A percentile compares a stretch with the other conserved stretches of the same genome.
These are phyloP conservation scores for Rhyzopertha dominica DNA, from an alignment of 1,140 invertebrate species.

Conservation along the genomic window DNA sequence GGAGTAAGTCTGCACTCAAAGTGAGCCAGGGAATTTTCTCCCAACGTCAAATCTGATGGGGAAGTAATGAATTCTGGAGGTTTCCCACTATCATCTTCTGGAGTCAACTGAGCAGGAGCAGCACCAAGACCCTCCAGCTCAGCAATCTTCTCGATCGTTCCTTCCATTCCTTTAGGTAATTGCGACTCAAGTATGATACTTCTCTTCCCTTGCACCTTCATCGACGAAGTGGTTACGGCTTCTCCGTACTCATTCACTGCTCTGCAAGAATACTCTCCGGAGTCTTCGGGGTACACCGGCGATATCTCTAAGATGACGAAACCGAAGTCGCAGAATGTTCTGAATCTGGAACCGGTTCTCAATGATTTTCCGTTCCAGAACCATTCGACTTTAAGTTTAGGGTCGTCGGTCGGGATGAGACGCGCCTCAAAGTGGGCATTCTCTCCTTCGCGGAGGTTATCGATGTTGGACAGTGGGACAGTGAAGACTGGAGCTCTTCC, in stretches of 20 bases:
- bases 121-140: slow-evolving; percentile 82
- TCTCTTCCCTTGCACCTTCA: slow-evolving; percentile 87
- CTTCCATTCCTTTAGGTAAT: slow-evolving; percentile 86
- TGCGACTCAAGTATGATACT: slow-evolving; percentile 90
- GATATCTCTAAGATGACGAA: slow-evolving; percentile 92
- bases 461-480: slow-evolving; percentile 80
- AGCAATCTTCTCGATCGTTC: slow-evolving; percentile 88
- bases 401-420: slow-evolving; percentile 88
- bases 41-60: slow-evolving; percentile 75
- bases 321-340: slow-evolving; percentile 93
- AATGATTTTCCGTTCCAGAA: slow-evolving; percentile 90
- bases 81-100: slow-evolving; percentile 80
- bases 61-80: slow-evolving; percentile 90
- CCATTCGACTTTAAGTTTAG: slow-evolving; percentile 93
- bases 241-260: slow-evolving; percentile 88
- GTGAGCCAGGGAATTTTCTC: slow-evolving; percentile 86
- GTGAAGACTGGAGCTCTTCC: slow-evolving; percentile 88
- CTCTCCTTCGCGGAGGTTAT: slow-evolving; percentile 81
- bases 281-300: slow-evolving; percentile 91
- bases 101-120: slow-evolving; percentile 53
- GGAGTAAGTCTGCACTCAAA: slow-evolving; percentile 87
- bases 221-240: slow-evolving; percentile 85
- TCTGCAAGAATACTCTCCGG: slow-evolving; percentile 88
- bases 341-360: slow-evolving; percentile 82
- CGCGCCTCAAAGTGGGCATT: slow-evolving; percentile 93